phyloP scores from a whole-genome alignment of 2,888 invertebrate genomes.

The Plebejus argus region DNA sequence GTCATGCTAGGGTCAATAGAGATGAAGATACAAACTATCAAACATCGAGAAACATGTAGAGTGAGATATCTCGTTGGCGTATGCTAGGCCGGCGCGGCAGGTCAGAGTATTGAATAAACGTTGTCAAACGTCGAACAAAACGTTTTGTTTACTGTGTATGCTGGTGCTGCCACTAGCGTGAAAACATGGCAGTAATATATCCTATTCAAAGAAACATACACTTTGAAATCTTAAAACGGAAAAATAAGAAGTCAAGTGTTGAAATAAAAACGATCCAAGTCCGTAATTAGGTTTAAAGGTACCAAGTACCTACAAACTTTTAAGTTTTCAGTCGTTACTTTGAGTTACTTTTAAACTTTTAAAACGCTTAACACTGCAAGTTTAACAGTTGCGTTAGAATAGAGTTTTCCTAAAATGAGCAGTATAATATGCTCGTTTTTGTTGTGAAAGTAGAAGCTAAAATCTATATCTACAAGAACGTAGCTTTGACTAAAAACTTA shows the following conservation, averaged over 20 bases:
- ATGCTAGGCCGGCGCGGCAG: too few relatives aligned
- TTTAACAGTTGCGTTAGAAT: not conserved
- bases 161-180: too few relatives aligned
- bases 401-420: not conserved
- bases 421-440: not conserved
- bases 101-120: too few relatives aligned
- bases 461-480: not conserved
- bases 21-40: too few relatives aligned
- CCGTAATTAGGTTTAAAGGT: not conserved
- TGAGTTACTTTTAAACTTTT: conserved; percentile 8
- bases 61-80: too few relatives aligned
- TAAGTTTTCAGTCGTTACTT: not conserved
- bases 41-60: too few relatives aligned
- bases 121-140: too few relatives aligned
- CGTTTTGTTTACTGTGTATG: too few relatives aligned
- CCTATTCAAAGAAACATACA: too few relatives aligned
- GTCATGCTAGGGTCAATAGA: too few relatives aligned
- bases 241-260: not conserved
- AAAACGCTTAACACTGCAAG: conserved; percentile 12
- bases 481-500: not conserved
- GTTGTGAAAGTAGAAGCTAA: not conserved
- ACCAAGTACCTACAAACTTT: not conserved
- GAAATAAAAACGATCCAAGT: not conserved
- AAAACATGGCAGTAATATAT: too few relatives aligned
- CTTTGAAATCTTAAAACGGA: too few relatives aligned